phyloP scores from a whole-genome alignment of 1,140 invertebrate genomes.

The Triops cancriformis region DNA sequence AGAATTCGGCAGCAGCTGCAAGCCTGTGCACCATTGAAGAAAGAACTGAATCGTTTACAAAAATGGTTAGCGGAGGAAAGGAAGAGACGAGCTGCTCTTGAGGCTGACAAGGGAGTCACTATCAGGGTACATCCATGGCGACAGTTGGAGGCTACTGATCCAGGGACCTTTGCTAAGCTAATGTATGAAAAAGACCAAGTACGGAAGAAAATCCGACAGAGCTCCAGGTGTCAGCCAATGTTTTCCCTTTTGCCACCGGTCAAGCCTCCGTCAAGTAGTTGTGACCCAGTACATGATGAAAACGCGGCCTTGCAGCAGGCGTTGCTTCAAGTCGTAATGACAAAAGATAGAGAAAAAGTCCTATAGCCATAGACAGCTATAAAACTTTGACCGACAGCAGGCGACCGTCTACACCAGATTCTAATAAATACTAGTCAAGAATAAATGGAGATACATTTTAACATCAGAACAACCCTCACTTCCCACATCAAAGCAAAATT shows the following conservation, averaged over 20 bases:
- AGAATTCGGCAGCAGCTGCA: not conserved
- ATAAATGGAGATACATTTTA: too few relatives aligned
- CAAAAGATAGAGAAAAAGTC: not conserved
- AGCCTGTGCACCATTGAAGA: not conserved
- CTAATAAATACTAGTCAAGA: too few relatives aligned
- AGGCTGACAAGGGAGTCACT: not conserved
- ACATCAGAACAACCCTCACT: too few relatives aligned
- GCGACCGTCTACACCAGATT: too few relatives aligned
- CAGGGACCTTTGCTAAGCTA: not conserved
- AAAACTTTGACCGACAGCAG: too few relatives aligned
- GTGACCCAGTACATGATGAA: not conserved
- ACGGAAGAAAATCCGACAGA: not conserved
- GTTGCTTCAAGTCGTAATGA: not conserved
- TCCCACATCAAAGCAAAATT: too few relatives aligned
- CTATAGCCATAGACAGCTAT: not conserved
- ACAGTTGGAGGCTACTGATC: conserved; percentile 19
- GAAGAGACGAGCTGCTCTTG: conserved; percentile 15
- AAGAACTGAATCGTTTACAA: conserved; percentile 10
- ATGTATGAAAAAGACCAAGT: not conserved
- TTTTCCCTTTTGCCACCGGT: not conserved
- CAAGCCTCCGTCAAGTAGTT: not conserved
- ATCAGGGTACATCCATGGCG: conserved; percentile 25
- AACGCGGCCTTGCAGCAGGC: not conserved
- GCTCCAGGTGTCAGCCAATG: not conserved
- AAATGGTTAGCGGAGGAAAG: conserved; percentile 8